Evolutionary conservation across 2,113 vertebrate genomes (phyloP).

Genomic region (Poecile atricapillus): DNA sequence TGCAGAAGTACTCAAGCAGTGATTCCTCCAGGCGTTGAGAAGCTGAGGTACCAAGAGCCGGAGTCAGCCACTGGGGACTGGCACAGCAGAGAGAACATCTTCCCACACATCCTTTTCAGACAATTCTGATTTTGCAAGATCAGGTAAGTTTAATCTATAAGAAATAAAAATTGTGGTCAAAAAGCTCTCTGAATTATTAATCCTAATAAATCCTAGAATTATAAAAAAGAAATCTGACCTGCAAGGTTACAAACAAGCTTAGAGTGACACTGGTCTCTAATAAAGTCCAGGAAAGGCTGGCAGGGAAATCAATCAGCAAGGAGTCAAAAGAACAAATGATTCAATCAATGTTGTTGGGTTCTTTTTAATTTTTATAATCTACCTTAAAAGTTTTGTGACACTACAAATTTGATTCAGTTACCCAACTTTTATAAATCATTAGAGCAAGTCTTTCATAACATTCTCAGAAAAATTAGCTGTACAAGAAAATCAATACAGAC

Average conservation of each 20-base stretch:
- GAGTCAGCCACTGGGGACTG: not conserved
- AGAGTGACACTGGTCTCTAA: not conserved
- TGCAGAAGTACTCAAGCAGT: not conserved
- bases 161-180: not conserved
- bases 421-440: not conserved
- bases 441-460: not conserved
- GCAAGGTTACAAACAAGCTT: not conserved
- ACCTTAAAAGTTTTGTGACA: not conserved
- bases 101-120: accelerated
- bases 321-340: not conserved
- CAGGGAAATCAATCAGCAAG: not conserved
- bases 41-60: not conserved
- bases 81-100: accelerated
- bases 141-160: not conserved
- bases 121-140: not conserved
- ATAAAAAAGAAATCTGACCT: not conserved
- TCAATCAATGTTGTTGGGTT: not conserved
- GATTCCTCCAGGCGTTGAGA: not conserved
- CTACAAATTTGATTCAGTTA: not conserved
- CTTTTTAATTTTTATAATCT: not conserved
- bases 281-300: not conserved
- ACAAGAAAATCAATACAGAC: slow-evolving; percentile 23
- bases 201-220: not conserved
- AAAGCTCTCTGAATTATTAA: not conserved
- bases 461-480: not conserved